A percentile compares a stretch with the other conserved stretches of the same genome.
phyloP scores from a whole-genome alignment of 2,797 vertebrate genomes.

The Macropus fuliginosus region DNA sequence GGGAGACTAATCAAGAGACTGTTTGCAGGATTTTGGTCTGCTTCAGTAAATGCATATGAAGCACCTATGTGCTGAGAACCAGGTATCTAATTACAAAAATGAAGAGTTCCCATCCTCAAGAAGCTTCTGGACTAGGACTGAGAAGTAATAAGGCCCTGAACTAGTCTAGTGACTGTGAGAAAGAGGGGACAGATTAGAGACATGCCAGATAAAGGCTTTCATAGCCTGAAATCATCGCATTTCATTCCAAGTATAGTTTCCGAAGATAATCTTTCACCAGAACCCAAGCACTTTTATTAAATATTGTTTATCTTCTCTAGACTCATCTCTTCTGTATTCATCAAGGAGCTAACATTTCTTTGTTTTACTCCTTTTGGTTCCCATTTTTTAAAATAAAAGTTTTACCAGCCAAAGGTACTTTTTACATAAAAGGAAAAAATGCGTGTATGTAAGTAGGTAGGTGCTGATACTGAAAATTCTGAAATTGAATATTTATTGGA shows the following conservation, averaged over 20 bases:
- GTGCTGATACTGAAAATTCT: neutral
- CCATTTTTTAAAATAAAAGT: neutral
- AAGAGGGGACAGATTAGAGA: neutral
- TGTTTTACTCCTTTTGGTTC: neutral
- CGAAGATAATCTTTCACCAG: neutral
- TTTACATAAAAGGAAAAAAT: neutral
- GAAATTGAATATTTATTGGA: neutral
- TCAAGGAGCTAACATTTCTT: neutral
- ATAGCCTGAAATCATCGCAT: neutral
- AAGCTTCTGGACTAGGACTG: neutral
- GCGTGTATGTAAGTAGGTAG: neutral
- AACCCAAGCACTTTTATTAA: neutral
- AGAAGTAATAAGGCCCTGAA: neutral
- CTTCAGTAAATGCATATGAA: neutral
- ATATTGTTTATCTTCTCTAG: neutral
- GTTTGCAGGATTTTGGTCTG: neutral
- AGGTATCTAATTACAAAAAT: neutral
- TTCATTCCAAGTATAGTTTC: neutral
- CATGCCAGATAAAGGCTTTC: neutral
- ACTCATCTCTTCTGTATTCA: neutral
- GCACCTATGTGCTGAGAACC: neutral
- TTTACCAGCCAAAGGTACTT: neutral
- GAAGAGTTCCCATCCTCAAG: neutral
- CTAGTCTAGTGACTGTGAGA: neutral
- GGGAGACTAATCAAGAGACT: neutral